Percentiles rank a stretch among this genome's conserved stretches.
These are phyloP conservation scores for Brachionus rubens DNA, from an alignment of 1,140 invertebrate genomes.

Conservation along the genomic window DNA sequence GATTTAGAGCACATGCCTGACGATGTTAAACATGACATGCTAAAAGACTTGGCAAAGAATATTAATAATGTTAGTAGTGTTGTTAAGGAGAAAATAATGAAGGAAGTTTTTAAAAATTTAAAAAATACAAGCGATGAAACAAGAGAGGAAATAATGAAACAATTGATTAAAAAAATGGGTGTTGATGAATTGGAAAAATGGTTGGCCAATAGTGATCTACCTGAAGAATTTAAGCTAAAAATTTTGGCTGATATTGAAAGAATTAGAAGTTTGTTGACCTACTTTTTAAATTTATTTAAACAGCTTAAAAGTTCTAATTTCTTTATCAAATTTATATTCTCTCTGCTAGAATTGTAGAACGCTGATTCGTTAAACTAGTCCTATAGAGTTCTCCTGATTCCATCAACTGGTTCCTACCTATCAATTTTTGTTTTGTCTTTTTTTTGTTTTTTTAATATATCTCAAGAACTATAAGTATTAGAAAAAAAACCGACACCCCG, in stretches of 20 bases:
- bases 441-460: too few relatives aligned
- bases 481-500: too few relatives aligned
- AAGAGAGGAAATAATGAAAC: conserved; percentile 37
- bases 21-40: conserved; percentile 39
- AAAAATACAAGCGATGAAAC: conserved; percentile 1
- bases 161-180: conserved; percentile 43
- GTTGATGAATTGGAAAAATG: conserved; percentile 38
- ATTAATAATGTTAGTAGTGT: conserved; percentile 4
- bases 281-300: too few relatives aligned
- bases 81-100: conserved; percentile 32
- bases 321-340: too few relatives aligned
- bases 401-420: too few relatives aligned
- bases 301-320: too few relatives aligned
- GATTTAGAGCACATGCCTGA: conserved; percentile 35
- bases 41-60: conserved; percentile 31
- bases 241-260: conserved; percentile 21
- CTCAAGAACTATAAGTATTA: too few relatives aligned
- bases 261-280: conserved; percentile 23
- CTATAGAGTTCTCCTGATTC: too few relatives aligned
- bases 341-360: too few relatives aligned
- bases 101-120: conserved; percentile 34
- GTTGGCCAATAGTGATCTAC: conserved; percentile 31
- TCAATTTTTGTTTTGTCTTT: too few relatives aligned
- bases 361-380: too few relatives aligned
- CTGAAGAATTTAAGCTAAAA: conserved; percentile 34